These are phyloP conservation scores for Hylaeus volcanicus DNA, from an alignment of 1,140 invertebrate species.

Conservation along the genomic window DNA sequence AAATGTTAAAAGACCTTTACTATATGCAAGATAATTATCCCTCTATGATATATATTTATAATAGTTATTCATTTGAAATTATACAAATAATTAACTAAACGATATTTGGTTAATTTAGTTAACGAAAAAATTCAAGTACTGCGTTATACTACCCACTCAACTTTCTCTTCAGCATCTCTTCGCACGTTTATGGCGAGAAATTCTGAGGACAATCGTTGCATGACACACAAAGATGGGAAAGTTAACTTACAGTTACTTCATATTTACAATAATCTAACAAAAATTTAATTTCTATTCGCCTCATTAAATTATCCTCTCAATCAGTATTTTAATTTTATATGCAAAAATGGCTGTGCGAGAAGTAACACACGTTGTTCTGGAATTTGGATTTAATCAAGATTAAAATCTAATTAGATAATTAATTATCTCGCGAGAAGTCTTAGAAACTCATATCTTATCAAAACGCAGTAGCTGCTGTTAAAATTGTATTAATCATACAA, in stretches of 20 bases:
- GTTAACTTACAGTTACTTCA: background rate
- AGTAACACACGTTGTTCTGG: background rate
- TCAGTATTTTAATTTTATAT: no score
- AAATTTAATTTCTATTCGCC: background rate
- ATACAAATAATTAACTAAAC: no score
- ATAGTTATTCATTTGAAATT: no score
- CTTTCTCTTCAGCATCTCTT: constrained; percentile 26
- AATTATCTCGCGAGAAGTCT: no score
- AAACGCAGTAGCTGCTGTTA: background rate
- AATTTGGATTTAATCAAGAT: no score
- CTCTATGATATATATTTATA: no score
- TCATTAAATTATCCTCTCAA: background rate
- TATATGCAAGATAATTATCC: no score
- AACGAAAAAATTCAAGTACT: background rate
- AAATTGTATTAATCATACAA: background rate
- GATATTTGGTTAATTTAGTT: no score
- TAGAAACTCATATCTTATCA: background rate
- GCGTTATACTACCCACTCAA: background rate
- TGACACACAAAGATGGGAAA: background rate
- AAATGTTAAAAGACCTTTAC: no score
- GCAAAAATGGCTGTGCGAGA: background rate
- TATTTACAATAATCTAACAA: background rate
- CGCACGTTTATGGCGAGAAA: background rate
- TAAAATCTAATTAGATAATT: background rate
- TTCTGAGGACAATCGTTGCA: background rate